Percentiles rank a stretch among this genome's conserved stretches.
These are phyloP conservation scores for Cetonia aurata DNA, from an alignment of 2,888 invertebrate species.

Conservation along the genomic window DNA sequence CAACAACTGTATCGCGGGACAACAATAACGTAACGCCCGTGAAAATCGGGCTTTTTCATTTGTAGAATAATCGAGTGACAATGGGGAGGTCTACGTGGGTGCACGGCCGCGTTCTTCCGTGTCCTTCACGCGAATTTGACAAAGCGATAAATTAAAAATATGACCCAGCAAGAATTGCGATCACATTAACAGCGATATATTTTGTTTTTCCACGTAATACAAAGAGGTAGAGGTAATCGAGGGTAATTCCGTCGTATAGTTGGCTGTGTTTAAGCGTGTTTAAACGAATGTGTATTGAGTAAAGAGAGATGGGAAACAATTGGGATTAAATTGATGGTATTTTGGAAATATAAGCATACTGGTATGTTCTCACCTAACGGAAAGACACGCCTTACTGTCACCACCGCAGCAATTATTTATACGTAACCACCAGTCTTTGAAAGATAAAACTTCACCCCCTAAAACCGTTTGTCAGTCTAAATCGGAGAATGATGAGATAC, in stretches of 20 bases:
- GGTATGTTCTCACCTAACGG: too few species aligned
- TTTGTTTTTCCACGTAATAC: slow-evolving; percentile 24
- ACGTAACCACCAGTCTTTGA: too few species aligned
- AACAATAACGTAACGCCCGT: slow-evolving; percentile 7
- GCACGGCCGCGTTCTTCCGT: not conserved
- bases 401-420: too few species aligned
- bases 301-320: too few species aligned
- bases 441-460: too few species aligned
- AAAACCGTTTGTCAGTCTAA: too few species aligned
- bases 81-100: slow-evolving; percentile 14
- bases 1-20: not conserved
- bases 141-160: slow-evolving; percentile 43
- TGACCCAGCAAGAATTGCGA: slow-evolving; percentile 41
- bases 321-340: too few species aligned
- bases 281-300: too few species aligned
- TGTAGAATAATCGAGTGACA: slow-evolving; percentile 27
- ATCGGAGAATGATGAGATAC: too few species aligned
- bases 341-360: too few species aligned
- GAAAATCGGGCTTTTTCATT: slow-evolving; percentile 30
- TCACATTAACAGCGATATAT: slow-evolving; percentile 21
- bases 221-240: slow-evolving; percentile 17
- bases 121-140: slow-evolving; percentile 42
- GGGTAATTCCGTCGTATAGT: slow-evolving; percentile 21
- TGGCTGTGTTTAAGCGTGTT: slow-evolving; percentile 11
- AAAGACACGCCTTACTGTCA: too few species aligned